Percentiles rank a stretch among this genome's conserved stretches.
Conservation (phyloP, 1,140 invertebrate species). For the Harlomillsia oculata region DNA sequence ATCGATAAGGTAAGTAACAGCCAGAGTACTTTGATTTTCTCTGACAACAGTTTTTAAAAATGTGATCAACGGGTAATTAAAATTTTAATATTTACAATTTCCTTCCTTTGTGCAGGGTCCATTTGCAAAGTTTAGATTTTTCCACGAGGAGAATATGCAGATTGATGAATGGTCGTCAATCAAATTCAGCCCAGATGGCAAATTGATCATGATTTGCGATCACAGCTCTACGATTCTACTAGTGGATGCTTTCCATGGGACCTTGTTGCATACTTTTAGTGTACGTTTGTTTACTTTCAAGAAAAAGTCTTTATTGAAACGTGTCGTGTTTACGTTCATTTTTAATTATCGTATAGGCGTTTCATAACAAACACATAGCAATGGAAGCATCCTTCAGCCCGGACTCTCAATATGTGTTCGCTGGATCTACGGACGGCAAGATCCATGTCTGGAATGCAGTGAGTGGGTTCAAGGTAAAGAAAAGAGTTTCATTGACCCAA, state of each 20-base stretch:
- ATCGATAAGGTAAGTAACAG: slow-evolving; percentile 70
- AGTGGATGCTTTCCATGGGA: slow-evolving; percentile 96
- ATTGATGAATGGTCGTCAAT: slow-evolving; percentile 87
- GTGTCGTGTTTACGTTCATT: too few relatives aligned
- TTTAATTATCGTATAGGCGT: too few relatives aligned
- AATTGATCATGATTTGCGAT: slow-evolving; percentile 91
- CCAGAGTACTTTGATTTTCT: background rate
- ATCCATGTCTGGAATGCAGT: slow-evolving; percentile 93
- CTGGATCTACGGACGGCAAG: slow-evolving; percentile 85
- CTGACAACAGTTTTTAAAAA: background rate
- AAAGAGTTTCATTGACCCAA: background rate
- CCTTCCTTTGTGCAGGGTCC: slow-evolving; percentile 57
- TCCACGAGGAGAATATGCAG: slow-evolving; percentile 91
- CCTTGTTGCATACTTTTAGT: slow-evolving; percentile 79
- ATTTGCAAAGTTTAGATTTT: slow-evolving; percentile 87
- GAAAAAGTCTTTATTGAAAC: too few relatives aligned
- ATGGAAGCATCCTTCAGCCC: slow-evolving; percentile 92
- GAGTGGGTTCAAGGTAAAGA: slow-evolving; percentile 65
- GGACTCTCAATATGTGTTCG: slow-evolving; percentile 80
- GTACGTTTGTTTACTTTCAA: slow-evolving; percentile 38
- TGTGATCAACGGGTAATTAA: background rate
- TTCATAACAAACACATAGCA: slow-evolving; percentile 84
- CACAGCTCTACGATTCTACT: slow-evolving; percentile 88
- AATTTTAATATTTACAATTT: background rate
- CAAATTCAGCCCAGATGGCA: slow-evolving; percentile 95